phyloP scores from a whole-genome alignment of 2,797 vertebrate genomes.

The Delichon dasypus region DNA sequence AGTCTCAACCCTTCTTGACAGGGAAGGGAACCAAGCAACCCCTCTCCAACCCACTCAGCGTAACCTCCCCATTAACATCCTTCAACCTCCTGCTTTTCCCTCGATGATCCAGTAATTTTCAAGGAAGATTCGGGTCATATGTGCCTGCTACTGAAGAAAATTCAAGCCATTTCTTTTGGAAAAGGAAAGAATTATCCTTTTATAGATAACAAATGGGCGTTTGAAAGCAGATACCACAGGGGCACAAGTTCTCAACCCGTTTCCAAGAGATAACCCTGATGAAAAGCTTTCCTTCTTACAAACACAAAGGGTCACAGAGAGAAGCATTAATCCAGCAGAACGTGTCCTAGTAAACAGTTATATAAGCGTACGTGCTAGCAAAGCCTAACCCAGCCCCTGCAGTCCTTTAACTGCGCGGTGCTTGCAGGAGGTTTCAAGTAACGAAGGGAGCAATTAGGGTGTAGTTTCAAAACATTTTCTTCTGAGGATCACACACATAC shows the following conservation, averaged over 20 bases:
- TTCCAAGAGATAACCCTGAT: neutral
- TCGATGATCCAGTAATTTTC: neutral
- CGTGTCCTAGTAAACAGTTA: neutral
- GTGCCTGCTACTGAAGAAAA: neutral
- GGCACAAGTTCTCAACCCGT: neutral
- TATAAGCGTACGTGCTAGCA: neutral
- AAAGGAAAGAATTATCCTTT: neutral
- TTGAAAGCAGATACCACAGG: neutral
- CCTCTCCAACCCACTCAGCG: rapidly evolving
- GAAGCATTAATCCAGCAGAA: neutral
- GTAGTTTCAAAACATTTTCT: neutral
- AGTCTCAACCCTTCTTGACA: neutral
- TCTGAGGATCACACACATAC: neutral
- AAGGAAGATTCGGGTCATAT: neutral
- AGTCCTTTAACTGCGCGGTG: neutral
- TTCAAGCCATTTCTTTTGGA: neutral
- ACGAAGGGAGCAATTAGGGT: neutral
- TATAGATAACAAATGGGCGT: neutral
- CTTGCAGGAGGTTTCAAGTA: neutral
- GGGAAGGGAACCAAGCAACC: neutral
- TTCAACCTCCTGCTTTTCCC: neutral
- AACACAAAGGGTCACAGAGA: neutral
- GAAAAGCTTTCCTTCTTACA: neutral
- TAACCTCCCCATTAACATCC: neutral
- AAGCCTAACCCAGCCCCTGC: neutral